A percentile compares a stretch with the other conserved stretches of the same genome.
Evolutionary conservation across 2,113 vertebrate species (phyloP).

Genomic region (Scomber scombrus): DNA sequence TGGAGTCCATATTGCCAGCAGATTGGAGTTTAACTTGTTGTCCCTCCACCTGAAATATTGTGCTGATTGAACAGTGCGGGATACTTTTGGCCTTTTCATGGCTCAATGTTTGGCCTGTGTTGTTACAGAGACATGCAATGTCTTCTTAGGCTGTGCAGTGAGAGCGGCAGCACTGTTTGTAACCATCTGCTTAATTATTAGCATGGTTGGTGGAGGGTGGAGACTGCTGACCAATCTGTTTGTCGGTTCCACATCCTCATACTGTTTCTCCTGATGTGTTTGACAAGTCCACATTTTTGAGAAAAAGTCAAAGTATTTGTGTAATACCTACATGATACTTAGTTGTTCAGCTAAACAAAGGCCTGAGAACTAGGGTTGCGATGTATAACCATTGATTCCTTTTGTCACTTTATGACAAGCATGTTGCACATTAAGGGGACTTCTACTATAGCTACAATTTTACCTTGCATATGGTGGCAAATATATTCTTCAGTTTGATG

Average conservation of each 20-base stretch:
- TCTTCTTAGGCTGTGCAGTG: conserved; percentile 16
- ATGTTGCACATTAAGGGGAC: too few relatives aligned
- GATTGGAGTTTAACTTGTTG: too few relatives aligned
- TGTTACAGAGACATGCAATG: conserved; percentile 21
- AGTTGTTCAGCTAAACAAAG: too few relatives aligned
- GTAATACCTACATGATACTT: too few relatives aligned
- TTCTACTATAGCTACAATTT: too few relatives aligned
- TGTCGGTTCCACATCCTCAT: background rate
- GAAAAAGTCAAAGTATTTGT: too few relatives aligned
- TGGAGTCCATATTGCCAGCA: too few relatives aligned
- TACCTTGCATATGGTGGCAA: too few relatives aligned
- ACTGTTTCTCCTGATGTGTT: background rate
- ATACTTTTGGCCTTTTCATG: background rate
- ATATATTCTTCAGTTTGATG: too few relatives aligned
- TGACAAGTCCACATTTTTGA: background rate
- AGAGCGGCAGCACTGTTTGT: background rate
- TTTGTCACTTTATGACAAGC: too few relatives aligned
- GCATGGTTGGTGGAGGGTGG: conserved; percentile 18
- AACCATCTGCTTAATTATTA: conserved; percentile 37
- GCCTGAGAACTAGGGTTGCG: too few relatives aligned
- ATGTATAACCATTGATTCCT: too few relatives aligned
- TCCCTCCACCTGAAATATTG: background rate
- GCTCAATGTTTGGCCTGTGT: background rate
- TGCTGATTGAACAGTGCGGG: background rate
- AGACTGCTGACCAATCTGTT: conserved; percentile 1